phyloP scores from a whole-genome alignment of 2,113 vertebrate species.

The Thomomys bottae region DNA sequence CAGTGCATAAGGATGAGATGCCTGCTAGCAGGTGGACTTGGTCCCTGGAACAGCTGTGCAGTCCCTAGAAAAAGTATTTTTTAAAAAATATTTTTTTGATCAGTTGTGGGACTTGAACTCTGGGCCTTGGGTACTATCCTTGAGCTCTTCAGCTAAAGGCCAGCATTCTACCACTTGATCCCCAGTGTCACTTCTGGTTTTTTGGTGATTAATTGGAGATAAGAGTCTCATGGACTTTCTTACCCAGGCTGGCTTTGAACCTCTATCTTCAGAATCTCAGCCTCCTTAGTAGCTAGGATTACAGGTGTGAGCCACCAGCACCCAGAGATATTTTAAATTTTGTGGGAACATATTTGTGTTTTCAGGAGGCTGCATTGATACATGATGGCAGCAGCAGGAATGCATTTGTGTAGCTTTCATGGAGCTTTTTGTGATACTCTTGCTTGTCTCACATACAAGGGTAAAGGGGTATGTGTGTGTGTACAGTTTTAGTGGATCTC shows the following conservation, averaged over 20 bases:
- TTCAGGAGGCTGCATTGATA: not conserved
- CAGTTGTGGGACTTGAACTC: too few species aligned
- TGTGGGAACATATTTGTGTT: not conserved
- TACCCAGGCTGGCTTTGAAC: too few species aligned
- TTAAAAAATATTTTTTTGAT: too few species aligned
- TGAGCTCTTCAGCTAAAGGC: too few species aligned
- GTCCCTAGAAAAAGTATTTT: not conserved
- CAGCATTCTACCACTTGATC: too few species aligned
- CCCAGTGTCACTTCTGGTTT: too few species aligned
- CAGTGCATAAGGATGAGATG: not conserved
- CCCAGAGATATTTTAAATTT: not conserved
- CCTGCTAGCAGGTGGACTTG: not conserved
- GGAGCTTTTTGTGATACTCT: not conserved
- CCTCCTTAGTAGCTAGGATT: too few species aligned
- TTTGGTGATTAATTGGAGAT: too few species aligned
- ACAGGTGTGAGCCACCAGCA: too few species aligned
- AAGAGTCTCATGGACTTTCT: too few species aligned
- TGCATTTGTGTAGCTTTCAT: not conserved
- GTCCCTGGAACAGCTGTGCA: not conserved
- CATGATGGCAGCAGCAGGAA: not conserved
- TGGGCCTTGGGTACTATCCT: too few species aligned
- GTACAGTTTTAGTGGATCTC: conserved; percentile 20
- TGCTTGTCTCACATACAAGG: not conserved
- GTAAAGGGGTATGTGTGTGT: not conserved
- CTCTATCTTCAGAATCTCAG: too few species aligned